A percentile compares a stretch with the other conserved stretches of the same genome.
Evolutionary conservation across 1,140 invertebrate genomes (phyloP).

Genomic region (Alviniconcha marisindica): DNA sequence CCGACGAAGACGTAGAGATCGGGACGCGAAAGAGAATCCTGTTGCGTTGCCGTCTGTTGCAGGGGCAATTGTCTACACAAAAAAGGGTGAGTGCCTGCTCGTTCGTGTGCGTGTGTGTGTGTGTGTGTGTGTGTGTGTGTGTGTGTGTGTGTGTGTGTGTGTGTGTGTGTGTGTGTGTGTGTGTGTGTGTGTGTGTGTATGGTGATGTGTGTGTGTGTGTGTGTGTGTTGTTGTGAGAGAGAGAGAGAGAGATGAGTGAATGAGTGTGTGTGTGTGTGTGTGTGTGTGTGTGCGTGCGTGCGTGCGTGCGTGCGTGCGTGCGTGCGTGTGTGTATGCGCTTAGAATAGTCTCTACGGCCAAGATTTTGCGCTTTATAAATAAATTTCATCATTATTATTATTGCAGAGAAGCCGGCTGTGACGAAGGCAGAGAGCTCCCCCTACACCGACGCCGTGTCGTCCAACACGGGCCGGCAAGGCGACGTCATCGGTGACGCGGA

Average conservation of each 20-base stretch:
- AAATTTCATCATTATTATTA: background rate
- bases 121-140: constrained; percentile 17
- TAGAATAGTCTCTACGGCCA: too few species aligned
- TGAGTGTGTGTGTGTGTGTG: too few species aligned
- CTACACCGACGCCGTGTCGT: background rate
- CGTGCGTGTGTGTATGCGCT: too few species aligned
- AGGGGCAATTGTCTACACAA: background rate
- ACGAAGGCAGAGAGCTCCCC: background rate
- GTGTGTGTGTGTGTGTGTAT: background rate
- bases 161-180: background rate
- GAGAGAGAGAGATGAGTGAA: too few species aligned
- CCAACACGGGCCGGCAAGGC: background rate
- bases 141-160: background rate
- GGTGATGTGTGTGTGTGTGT: background rate
- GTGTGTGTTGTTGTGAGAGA: background rate
- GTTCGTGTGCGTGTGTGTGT: background rate
- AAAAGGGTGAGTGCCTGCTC: background rate
- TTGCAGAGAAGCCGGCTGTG: background rate
- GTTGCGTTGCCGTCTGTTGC: background rate
- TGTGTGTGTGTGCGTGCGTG: too few species aligned
- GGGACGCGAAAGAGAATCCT: background rate
- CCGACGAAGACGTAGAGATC: background rate
- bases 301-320: too few species aligned
- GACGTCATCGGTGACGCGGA: background rate
- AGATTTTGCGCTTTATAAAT: too few species aligned